A percentile compares a stretch with the other conserved stretches of the same genome.
phyloP scores from a whole-genome alignment of 2,797 vertebrate species.

The Phataginus tricuspis region DNA sequence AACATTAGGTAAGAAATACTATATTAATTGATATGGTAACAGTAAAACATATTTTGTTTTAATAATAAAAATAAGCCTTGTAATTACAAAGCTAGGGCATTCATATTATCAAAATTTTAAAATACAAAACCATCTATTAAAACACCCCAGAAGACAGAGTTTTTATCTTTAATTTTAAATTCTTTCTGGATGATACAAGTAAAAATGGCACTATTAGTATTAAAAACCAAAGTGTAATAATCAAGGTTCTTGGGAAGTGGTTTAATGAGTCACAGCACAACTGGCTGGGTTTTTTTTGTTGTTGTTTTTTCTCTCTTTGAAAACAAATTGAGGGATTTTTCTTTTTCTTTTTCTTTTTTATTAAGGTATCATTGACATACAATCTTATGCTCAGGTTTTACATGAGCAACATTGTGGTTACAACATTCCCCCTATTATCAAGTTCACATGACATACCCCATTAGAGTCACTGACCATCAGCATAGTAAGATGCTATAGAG shows the following conservation, averaged over 20 bases:
- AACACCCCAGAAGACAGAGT: neutral
- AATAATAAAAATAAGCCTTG: neutral
- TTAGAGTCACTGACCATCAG: too few species aligned
- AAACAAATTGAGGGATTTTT: too few species aligned
- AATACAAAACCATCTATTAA: neutral
- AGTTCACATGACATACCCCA: too few species aligned
- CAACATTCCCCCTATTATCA: too few species aligned
- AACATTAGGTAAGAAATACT: neutral
- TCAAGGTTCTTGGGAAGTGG: neutral
- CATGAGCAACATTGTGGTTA: too few species aligned
- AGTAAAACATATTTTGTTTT: neutral
- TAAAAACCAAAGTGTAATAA: neutral
- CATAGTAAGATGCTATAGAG: too few species aligned
- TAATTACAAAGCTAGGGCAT: neutral
- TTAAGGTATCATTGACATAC: too few species aligned
- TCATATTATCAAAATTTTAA: neutral
- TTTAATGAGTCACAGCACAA: neutral
- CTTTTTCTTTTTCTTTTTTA: too few species aligned
- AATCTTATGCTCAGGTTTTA: too few species aligned
- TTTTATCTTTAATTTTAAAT: neutral
- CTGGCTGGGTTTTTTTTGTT: neutral
- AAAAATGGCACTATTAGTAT: neutral
- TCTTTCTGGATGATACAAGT: neutral
- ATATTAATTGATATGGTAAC: neutral
- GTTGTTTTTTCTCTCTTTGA: too few species aligned